Evolutionary conservation across 2,797 vertebrate genomes (phyloP).

Genomic region (Oreortyx pictus): DNA sequence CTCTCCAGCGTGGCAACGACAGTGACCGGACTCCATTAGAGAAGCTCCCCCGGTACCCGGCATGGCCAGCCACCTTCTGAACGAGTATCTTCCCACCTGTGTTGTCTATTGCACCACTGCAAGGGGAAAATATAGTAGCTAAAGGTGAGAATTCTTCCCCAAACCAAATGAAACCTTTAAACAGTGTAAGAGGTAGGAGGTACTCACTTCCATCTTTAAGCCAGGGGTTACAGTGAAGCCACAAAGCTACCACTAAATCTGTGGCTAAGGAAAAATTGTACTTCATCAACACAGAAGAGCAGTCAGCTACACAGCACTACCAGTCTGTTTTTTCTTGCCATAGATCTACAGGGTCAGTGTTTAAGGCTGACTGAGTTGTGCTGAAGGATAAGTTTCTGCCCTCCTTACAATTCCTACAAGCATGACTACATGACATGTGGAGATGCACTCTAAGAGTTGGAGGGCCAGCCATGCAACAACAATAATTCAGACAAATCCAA

Average conservation of each 20-base stretch:
- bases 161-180: neutral
- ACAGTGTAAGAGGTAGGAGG: neutral
- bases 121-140: conserved; percentile 8
- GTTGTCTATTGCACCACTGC: conserved; percentile 91
- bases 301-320: neutral
- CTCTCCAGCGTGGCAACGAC: conserved; percentile 93
- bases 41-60: conserved; percentile 89
- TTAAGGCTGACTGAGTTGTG: conserved; percentile 47
- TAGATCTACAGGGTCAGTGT: neutral
- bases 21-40: conserved; percentile 90
- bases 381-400: neutral
- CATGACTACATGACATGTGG: neutral
- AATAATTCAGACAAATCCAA: neutral
- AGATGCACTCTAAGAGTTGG: neutral
- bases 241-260: neutral
- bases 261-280: neutral
- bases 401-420: conserved; percentile 16
- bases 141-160: neutral
- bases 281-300: neutral
- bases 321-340: conserved; percentile 9
- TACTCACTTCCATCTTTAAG: neutral
- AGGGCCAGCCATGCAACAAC: neutral
- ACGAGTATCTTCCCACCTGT: conserved; percentile 94
- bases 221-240: neutral
- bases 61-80: conserved; percentile 92